Evolutionary conservation across 1,140 invertebrate genomes (phyloP), one percentile per base, ranked within the genome.

Genomic region (Zaprionus africanus): DNA sequence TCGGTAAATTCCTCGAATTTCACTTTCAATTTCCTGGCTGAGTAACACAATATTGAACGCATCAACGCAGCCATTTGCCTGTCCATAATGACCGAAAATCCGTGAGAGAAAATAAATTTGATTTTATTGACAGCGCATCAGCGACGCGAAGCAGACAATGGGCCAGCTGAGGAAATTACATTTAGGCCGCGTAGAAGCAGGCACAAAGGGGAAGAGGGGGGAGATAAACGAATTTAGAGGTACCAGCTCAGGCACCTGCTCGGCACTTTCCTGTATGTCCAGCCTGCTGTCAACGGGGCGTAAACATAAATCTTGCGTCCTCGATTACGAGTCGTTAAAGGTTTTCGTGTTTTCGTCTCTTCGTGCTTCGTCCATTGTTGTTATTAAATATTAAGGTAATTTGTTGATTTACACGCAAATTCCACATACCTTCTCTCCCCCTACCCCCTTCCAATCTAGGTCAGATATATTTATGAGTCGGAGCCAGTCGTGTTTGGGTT

Each of bases 311-410:
- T 88, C 70, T 78, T 70, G 78, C 43, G 34, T 17, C 26, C 59
- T 31, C 76, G 65, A 59, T 76, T 73, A 74, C 41, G 41, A 34
- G 46, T 69, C 67, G 72, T 75, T 81, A 76, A 76, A 79, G 69
- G 79, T 67, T 66, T 71, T 62, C 61, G 54, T 76, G 67, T 22
- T 36, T 7, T 34, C 26, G 22, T 22, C 1, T 5, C 15, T 43
- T 38, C 46, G 46, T 51, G 46, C 31, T 22, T 28, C 31, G 57
- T 54, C 67, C 74, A 75, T 71, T 71, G 78, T 75, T 51, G 46
- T 80, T 62, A 88, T 88, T 88, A 88, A 88, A 88, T 88, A 90
- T 88, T 88, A 68, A 88, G 85, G 84, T 87, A 88, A 88, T 88
- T 88, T 88, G 84, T 90, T 81, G 85, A 88, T 88, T 76, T 83